A percentile compares a stretch with the other conserved stretches of the same genome.
Conservation (phyloP, 2,113 vertebrate species). For the Malurus elegans region DNA sequence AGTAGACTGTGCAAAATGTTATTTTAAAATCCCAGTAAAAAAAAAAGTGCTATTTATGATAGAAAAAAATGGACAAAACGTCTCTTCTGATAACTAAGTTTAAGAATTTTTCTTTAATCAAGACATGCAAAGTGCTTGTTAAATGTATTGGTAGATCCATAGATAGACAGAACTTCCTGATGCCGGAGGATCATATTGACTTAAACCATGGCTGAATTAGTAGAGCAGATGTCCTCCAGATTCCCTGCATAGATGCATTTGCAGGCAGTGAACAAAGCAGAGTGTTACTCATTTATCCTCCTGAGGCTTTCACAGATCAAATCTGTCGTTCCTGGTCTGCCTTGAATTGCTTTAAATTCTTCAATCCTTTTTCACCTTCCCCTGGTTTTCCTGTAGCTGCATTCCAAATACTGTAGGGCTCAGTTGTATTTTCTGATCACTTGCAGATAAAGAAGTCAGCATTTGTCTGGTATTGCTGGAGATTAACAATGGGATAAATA, state of each 20-base stretch:
- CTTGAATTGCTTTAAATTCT: neutral
- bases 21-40: neutral
- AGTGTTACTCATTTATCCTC: neutral
- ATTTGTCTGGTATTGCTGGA: neutral
- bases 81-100: neutral
- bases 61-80: neutral
- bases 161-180: neutral
- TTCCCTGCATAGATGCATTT: neutral
- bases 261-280: neutral
- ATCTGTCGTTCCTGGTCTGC: neutral
- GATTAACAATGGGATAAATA: neutral
- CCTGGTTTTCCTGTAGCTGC: neutral
- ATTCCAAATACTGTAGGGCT: neutral
- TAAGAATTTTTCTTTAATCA: neutral
- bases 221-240: neutral
- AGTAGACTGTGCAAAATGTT: neutral
- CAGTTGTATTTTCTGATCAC: neutral
- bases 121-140: neutral
- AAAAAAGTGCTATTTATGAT: rapidly evolving
- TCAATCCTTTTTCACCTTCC: neutral
- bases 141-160: neutral
- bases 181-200: rapidly evolving
- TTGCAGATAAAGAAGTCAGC: neutral
- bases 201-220: neutral
- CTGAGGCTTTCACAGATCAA: neutral